Conservation (phyloP, 2,797 vertebrate species). For the Oryzias dopingdopingensis region DNA sequence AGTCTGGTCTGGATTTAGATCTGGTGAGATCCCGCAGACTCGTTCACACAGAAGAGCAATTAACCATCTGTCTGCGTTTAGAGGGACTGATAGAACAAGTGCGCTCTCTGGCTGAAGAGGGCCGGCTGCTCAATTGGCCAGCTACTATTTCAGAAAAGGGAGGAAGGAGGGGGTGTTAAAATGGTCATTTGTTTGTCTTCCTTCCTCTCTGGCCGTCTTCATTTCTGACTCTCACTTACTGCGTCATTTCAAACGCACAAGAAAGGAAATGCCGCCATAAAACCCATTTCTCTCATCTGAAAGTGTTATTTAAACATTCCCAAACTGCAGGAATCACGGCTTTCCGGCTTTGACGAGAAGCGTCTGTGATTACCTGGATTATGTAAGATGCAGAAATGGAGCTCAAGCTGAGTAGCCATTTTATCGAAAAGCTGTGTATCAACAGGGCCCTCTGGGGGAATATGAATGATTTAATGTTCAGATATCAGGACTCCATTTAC, state of each 20-base stretch:
- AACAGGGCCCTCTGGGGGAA: conserved; percentile 21
- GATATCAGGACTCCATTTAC: conserved; percentile 66
- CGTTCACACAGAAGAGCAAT: conserved; percentile 44
- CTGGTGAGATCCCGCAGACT: conserved; percentile 33
- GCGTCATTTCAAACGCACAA: conserved; percentile 40
- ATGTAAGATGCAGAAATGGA: conserved; percentile 9
- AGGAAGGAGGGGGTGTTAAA: conserved; percentile 1
- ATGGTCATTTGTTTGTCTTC: conserved; percentile 36
- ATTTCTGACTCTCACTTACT: conserved; percentile 50
- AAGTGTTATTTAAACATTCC: conserved; percentile 7
- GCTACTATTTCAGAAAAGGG: conserved; percentile 39
- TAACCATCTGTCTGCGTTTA: conserved; percentile 62
- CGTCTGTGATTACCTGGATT: conserved; percentile 1
- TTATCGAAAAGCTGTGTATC: conserved; percentile 30
- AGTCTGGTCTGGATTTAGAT: conserved; percentile 45
- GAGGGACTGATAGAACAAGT: conserved; percentile 46
- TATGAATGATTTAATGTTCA: conserved; percentile 44
- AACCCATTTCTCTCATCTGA: conserved; percentile 10
- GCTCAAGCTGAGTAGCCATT: conserved; percentile 15
- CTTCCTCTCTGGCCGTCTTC: conserved; percentile 5
- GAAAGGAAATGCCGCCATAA: conserved; percentile 15
- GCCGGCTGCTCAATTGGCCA: conserved; percentile 46
- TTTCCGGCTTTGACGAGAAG: background rate
- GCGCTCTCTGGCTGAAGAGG: conserved; percentile 53
- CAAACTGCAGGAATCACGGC: conserved; percentile 10